Evolutionary conservation across 2,797 vertebrate species (phyloP).

Genomic region (Oophaga sylvatica): DNA sequence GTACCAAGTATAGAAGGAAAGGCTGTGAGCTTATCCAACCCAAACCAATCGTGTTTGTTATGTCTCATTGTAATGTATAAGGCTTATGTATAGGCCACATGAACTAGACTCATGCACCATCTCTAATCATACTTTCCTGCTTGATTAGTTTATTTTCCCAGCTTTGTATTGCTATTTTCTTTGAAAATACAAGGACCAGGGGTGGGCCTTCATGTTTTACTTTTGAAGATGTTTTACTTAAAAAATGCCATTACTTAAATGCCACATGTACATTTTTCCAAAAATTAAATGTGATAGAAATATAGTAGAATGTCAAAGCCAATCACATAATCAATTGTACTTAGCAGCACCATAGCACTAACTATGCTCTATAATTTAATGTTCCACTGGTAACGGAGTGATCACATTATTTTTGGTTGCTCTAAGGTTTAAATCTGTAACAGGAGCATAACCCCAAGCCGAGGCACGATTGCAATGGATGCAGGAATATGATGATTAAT

Average conservation of each 20-base stretch:
- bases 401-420: constrained; percentile 37
- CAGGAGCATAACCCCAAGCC: constrained; percentile 63
- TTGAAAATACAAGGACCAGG: not conserved
- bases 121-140: not conserved
- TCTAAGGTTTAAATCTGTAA: constrained; percentile 2
- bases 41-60: not conserved
- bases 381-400: constrained; percentile 37
- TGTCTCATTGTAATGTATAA: not conserved
- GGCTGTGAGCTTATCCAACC: not conserved
- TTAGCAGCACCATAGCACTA: not conserved
- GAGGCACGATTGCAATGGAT: constrained; percentile 73
- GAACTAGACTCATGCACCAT: not conserved
- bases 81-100: not conserved
- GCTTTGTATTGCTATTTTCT: constrained; percentile 20
- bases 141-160: constrained; percentile 15
- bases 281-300: constrained; percentile 22
- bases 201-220: not conserved
- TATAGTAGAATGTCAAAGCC: constrained; percentile 5
- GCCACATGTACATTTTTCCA: not conserved
- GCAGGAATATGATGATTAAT: constrained; percentile 83
- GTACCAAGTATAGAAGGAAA: not conserved
- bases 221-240: constrained; percentile 12
- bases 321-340: constrained; percentile 10
- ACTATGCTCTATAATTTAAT: constrained; percentile 22
- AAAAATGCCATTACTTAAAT: not conserved